Evolutionary conservation across 2,888 invertebrate species (phyloP), one percentile per base, ranked within the genome.

Genomic region (Cordylochernes scorpioides): DNA sequence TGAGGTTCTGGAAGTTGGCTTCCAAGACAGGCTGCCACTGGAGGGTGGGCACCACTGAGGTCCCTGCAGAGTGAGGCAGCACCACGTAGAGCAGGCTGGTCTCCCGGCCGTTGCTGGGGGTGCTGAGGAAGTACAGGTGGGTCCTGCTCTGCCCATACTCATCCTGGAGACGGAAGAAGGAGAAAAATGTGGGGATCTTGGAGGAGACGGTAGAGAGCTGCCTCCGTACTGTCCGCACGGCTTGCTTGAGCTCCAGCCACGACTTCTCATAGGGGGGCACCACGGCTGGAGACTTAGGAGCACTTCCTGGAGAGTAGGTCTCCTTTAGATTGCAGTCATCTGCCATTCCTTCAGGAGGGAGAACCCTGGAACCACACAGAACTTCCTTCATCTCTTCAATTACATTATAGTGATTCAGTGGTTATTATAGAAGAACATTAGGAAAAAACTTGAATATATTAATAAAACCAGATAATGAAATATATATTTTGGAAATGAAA

Each of bases 111-210:
- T 74, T 75, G 28, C 71, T 70, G 0, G 77, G 75, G 14, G 74
- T 73, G 42, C 78, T 71, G 35, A 88, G 60, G 51, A 84, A 88
- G 53, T 86, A 88, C 45, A 86, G 68, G 45, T 82, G 63, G 8
- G 67, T 73, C 42, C 41, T 36, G 6, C 35, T 28, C 6, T 28
- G 27, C 5, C 47, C 49, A 28, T 35, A 27, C 15, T 44, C 43
- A 1, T 44, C 43, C 3, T 44, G 28, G 13, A 46, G 35, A 5
- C 42, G 44, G 9, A 49, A 39, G 32, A 53, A 53, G 16, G 44
- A 45, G 36, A 53, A 53, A 15, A 32, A 39, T 10, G 45, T 42
- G 4, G 52, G 53, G 5, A 49, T 44, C 16, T 46, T 45, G 31
- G 47, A 47, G 9, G 46, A 45, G 10, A 51, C 39, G 15, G 44